A percentile compares a stretch with the other conserved stretches of the same genome.
Evolutionary conservation across 2,113 vertebrate species (phyloP).

Genomic region (Fulica atra): DNA sequence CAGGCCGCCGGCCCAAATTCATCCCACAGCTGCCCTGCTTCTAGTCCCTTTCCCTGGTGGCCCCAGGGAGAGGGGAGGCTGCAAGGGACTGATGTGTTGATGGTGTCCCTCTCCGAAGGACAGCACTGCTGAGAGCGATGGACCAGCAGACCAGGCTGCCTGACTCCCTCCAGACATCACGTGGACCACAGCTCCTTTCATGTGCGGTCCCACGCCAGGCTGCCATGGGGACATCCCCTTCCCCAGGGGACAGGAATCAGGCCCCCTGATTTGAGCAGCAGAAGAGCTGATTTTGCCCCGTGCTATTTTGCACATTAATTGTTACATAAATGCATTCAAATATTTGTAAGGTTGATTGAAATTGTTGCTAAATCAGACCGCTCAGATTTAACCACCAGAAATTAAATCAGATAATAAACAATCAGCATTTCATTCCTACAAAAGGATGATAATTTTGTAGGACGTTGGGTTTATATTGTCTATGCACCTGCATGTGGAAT

Average conservation of each 20-base stretch:
- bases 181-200: background rate
- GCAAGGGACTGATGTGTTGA: background rate
- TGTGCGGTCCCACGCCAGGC: accelerated
- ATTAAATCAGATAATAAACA: conserved; percentile 69
- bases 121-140: background rate
- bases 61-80: background rate
- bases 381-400: conserved; percentile 48
- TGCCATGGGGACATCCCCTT: background rate
- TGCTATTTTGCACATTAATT: background rate
- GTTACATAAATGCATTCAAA: conserved; percentile 7
- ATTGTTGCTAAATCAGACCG: conserved; percentile 37
- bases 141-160: background rate
- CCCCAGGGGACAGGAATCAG: accelerated
- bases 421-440: conserved; percentile 46
- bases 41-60: accelerated
- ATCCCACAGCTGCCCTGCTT: background rate
- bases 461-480: conserved; percentile 22
- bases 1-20: background rate
- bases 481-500: conserved; percentile 47
- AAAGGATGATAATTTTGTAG: conserved; percentile 46
- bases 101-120: background rate
- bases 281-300: background rate
- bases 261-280: background rate
- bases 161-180: background rate
- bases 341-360: conserved; percentile 55